These are phyloP conservation scores for Drosophila flavopinicola DNA, from an alignment of 2,888 invertebrate species.

Conservation along the genomic window DNA sequence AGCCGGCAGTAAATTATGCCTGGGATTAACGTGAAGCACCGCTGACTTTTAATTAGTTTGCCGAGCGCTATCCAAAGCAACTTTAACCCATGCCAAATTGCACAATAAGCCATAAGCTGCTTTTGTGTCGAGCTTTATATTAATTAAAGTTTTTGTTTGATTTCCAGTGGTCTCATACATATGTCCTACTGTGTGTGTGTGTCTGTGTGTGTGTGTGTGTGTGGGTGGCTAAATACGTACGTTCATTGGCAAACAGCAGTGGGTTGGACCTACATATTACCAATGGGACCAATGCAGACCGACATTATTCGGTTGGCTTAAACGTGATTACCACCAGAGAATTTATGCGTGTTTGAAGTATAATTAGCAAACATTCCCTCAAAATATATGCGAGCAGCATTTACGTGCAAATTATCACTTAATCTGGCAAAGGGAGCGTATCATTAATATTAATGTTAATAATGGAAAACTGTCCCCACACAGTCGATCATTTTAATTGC, in stretches of 20 bases:
- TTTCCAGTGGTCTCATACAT: slow-evolving; percentile 30
- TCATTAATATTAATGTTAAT: slow-evolving; percentile 29
- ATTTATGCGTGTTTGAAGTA: slow-evolving; percentile 39
- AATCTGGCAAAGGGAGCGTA: slow-evolving; percentile 10
- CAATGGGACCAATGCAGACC: slow-evolving; percentile 18
- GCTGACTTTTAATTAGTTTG: slow-evolving; percentile 63
- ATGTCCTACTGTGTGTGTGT: background rate
- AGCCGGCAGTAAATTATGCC: slow-evolving; percentile 36
- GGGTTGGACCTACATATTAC: slow-evolving; percentile 18
- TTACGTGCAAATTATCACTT: slow-evolving; percentile 38
- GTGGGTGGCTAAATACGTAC: background rate
- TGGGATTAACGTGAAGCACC: slow-evolving; percentile 32
- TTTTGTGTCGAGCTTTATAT: slow-evolving; percentile 53
- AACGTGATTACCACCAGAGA: slow-evolving; percentile 45
- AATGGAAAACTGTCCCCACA: slow-evolving; percentile 9
- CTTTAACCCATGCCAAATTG: background rate
- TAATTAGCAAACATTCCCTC: slow-evolving; percentile 43
- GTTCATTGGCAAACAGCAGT: background rate
- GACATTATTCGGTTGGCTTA: slow-evolving; percentile 35
- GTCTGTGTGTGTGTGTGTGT: background rate
- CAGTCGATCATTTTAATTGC: slow-evolving; percentile 20
- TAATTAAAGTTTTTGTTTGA: slow-evolving; percentile 75
- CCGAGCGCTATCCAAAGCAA: background rate
- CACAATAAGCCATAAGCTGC: slow-evolving; percentile 46
- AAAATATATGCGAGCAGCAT: slow-evolving; percentile 17